Conservation (phyloP, 2,797 vertebrate species). For the Harpagifer antarcticus region DNA sequence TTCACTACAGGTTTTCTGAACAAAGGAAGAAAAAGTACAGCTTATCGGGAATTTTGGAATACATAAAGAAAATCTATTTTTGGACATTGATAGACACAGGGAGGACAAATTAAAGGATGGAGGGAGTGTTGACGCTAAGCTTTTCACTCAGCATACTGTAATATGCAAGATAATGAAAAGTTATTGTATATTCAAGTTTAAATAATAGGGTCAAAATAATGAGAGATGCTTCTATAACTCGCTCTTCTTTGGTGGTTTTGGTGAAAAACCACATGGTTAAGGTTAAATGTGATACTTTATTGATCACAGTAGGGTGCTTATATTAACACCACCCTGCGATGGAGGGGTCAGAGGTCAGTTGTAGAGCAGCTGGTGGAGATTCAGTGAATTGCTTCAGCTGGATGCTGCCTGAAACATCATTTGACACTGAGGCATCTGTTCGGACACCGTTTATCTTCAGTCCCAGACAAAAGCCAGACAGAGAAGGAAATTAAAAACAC, state of each 20-base stretch:
- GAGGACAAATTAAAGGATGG: no score
- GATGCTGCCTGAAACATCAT: neutral
- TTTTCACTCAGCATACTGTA: neutral
- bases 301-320: constrained; percentile 13
- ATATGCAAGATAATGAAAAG: neutral
- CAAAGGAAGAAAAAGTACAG: neutral
- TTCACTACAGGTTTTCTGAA: neutral
- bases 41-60: neutral
- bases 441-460: neutral
- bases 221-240: neutral
- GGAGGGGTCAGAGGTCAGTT: constrained; percentile 46
- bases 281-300: constrained; percentile 17
- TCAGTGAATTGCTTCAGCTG: constrained; percentile 33
- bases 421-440: constrained; percentile 2
- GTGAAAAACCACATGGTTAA: constrained; percentile 11
- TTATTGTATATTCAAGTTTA: neutral
- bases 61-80: no score
- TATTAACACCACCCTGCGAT: neutral
- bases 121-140: neutral
- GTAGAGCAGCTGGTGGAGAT: constrained; percentile 38
- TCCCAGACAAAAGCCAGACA: constrained; percentile 2
- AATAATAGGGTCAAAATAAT: neutral
- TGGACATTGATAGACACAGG: neutral
- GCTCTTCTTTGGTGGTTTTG: neutral
- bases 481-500: constrained; percentile 64